Evolutionary conservation across 2,888 invertebrate genomes (phyloP).

Genomic region (Andrena praecox): DNA sequence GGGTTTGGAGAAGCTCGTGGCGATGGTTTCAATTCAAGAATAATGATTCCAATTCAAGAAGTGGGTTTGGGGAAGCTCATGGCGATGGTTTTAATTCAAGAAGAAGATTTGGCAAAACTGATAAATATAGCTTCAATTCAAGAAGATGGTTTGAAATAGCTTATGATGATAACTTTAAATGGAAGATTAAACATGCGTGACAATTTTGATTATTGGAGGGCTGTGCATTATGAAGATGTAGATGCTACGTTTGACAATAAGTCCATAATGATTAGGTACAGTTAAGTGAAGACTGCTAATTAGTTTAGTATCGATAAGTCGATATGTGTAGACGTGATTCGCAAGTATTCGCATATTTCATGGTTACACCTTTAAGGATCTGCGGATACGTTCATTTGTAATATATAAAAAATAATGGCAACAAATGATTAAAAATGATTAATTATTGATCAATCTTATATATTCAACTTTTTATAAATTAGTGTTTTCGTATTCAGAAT

Average conservation of each 20-base stretch:
- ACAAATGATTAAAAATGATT: neutral
- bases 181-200: neutral
- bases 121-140: no score
- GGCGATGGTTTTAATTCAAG: neutral
- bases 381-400: no score
- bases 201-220: neutral
- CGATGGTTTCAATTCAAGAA: neutral
- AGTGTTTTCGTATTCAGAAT: no score
- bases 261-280: neutral
- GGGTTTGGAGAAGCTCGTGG: neutral
- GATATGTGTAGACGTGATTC: neutral
- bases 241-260: neutral
- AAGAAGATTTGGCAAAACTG: neutral
- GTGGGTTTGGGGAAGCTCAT: neutral
- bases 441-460: no score
- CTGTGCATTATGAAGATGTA: no score
- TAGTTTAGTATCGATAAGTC: neutral
- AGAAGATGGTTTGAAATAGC: neutral
- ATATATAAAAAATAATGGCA: neutral
- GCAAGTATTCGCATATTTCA: neutral
- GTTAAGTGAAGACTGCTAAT: neutral
- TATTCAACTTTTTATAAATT: no score
- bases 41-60: no score
- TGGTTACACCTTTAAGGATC: neutral
- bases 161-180: neutral